Conservation (phyloP, 2,113 vertebrate genomes). For the Amia ocellicauda region DNA sequence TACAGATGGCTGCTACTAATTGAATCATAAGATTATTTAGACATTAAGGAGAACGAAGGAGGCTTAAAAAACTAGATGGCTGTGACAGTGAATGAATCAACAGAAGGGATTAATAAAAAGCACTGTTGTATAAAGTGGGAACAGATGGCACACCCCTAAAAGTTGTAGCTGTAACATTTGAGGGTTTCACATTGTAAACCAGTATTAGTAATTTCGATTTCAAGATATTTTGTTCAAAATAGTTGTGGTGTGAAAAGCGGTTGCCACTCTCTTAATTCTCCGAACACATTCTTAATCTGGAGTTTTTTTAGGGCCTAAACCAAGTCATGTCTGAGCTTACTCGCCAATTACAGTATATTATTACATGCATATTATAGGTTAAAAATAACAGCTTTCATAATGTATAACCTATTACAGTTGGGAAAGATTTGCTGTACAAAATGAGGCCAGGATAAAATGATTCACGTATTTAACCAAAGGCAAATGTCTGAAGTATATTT, state of each 20-base stretch:
- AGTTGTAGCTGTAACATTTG: background rate
- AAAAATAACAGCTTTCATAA: background rate
- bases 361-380: background rate
- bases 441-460: too few relatives aligned
- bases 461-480: too few relatives aligned
- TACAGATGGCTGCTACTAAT: conserved; percentile 13
- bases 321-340: too few relatives aligned
- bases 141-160: conserved; percentile 1
- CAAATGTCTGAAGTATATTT: too few relatives aligned
- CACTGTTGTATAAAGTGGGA: background rate
- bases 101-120: conserved; percentile 6
- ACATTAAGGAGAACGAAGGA: conserved; percentile 12
- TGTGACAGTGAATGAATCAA: conserved; percentile 7
- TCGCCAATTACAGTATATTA: background rate
- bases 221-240: background rate
- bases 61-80: conserved; percentile 11
- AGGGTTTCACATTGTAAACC: background rate
- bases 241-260: too few relatives aligned
- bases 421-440: too few relatives aligned
- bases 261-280: too few relatives aligned
- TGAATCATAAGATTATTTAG: conserved; percentile 20
- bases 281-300: background rate
- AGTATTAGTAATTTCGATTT: background rate
- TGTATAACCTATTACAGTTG: too few relatives aligned
- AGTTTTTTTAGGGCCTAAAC: background rate